Evolutionary conservation across 2,888 invertebrate species (phyloP).

Genomic region (Sialis fuliginosa): DNA sequence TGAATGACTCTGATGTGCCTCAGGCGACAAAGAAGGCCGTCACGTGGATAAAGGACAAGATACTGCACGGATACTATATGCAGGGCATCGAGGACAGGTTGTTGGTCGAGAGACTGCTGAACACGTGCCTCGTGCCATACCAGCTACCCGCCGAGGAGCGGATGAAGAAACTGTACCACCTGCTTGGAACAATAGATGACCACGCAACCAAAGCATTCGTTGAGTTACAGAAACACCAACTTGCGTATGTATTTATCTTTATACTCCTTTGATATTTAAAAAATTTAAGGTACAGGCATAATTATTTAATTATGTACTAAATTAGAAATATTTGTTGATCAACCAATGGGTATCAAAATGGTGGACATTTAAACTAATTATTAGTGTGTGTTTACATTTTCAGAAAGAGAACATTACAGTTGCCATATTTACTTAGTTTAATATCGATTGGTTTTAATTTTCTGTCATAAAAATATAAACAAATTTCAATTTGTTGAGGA

Average conservation of each 20-base stretch:
- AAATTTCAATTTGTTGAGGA: too few species aligned
- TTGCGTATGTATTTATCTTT: slow-evolving; percentile 36
- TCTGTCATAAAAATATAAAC: too few species aligned
- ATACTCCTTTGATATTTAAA: too few species aligned
- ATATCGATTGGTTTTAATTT: too few species aligned
- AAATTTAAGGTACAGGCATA: too few species aligned
- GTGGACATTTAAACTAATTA: too few species aligned
- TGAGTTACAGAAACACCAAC: slow-evolving; percentile 82
- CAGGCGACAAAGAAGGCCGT: slow-evolving; percentile 73
- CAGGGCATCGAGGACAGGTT: slow-evolving; percentile 70
- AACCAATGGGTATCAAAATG: too few species aligned
- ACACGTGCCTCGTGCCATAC: slow-evolving; percentile 90
- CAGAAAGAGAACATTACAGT: too few species aligned
- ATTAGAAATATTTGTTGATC: too few species aligned
- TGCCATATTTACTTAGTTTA: too few species aligned
- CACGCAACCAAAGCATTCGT: slow-evolving; percentile 87
- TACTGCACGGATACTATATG: slow-evolving; percentile 76
- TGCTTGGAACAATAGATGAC: slow-evolving; percentile 86
- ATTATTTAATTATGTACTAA: too few species aligned
- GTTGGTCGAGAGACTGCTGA: slow-evolving; percentile 78
- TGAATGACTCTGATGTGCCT: slow-evolving; percentile 69
- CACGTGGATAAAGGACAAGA: slow-evolving; percentile 95
- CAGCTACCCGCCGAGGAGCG: slow-evolving; percentile 68
- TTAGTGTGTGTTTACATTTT: too few species aligned
- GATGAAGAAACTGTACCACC: slow-evolving; percentile 83